Evolutionary conservation across 1,140 invertebrate species (phyloP).

Genomic region (Meloidogyne floridensis): DNA sequence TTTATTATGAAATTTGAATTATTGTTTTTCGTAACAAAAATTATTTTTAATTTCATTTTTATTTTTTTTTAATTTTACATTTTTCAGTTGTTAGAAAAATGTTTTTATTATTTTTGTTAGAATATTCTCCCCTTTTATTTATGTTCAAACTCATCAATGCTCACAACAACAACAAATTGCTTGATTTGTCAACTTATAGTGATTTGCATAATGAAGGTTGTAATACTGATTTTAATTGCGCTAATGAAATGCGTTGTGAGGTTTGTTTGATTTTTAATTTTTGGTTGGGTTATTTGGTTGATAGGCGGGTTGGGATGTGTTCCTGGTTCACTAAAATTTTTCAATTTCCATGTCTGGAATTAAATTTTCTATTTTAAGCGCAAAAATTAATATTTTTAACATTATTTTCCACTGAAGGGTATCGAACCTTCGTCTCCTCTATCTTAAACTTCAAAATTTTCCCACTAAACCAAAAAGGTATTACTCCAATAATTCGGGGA

Average conservation of each 20-base stretch:
- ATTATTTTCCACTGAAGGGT: too few species aligned
- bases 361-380: too few species aligned
- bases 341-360: too few species aligned
- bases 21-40: not conserved
- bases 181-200: not conserved
- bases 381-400: too few species aligned
- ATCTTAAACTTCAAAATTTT: too few species aligned
- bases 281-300: too few species aligned
- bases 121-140: not conserved
- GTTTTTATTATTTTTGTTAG: not conserved
- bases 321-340: too few species aligned
- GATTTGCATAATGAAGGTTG: not conserved
- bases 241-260: not conserved
- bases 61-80: not conserved
- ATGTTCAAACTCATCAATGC: not conserved
- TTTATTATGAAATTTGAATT: too few species aligned
- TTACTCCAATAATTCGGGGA: too few species aligned
- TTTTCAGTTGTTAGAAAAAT: not conserved
- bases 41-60: not conserved
- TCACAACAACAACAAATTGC: not conserved
- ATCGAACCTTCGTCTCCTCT: too few species aligned
- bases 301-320: too few species aligned
- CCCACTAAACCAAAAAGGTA: too few species aligned
- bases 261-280: not conserved
- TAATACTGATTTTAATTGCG: not conserved